Evolutionary conservation across 2,888 invertebrate genomes (phyloP), one percentile per base, ranked within the genome.

Genomic region (Dicranocentrus wangi): DNA sequence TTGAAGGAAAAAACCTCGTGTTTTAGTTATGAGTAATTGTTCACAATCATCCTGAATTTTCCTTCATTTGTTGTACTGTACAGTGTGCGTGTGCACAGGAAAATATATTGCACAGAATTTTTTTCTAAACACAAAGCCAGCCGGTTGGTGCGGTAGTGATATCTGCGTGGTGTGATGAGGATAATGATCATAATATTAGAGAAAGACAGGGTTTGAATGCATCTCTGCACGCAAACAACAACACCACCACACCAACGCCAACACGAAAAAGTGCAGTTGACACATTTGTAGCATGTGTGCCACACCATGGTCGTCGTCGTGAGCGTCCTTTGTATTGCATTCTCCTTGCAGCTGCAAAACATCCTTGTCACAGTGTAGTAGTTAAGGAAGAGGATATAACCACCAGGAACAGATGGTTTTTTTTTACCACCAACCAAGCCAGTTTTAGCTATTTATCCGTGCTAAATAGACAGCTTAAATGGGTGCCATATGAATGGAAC

Each of bases 201-300:
- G 28, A 61, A 27, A 28, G 13, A 27, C 39, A 63, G n/a, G 21
- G 15, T 1, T 32, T 28, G 32, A 61, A 61, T 61, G 61, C 32
- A 28, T 28, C n/a, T n/a, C 7, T 61, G 28, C 61, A 61, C 32
- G 61, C 28, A 61, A 32, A 7, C 32, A 32, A 61, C 21, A 61
- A 3, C 15, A 61, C 61, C 28, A 61, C 61, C 61, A 32, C 28
- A 17, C 32, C 61, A 32, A 55, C 53, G 55, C 55, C 53, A 69
- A 28, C 47, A 19, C 32, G 19, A 21, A 47, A 55, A 55, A 69
- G 69, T 69, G 55, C 39, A 66, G 71, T 79, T 79, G 72, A 72
- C 79, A 79, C 71, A 66, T 65, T 78, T 78, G 78, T 63, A 28
- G 53, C 69, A 53, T 47, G 47, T 47, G 47, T 47, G 47, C 47